A percentile compares a stretch with the other conserved stretches of the same genome.
Evolutionary conservation across 2,888 invertebrate species (phyloP).

Genomic region (Drosophila robusta): DNA sequence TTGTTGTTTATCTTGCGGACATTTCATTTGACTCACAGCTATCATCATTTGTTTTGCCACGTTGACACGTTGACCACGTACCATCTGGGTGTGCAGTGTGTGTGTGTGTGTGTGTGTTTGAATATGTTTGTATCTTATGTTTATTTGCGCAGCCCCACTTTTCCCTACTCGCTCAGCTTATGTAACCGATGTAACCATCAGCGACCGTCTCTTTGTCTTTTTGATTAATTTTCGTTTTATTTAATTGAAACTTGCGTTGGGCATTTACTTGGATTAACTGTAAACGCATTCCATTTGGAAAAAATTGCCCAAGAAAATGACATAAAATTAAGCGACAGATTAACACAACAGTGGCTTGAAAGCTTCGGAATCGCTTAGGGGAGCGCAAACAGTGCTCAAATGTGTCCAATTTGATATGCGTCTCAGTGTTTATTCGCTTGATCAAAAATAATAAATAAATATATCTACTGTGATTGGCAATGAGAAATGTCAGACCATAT

Average conservation of each 20-base stretch:
- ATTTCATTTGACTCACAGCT: conserved; percentile 73
- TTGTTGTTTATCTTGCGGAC: conserved; percentile 53
- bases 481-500: neutral
- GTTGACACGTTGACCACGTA: conserved; percentile 69
- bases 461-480: neutral
- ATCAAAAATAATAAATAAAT: neutral
- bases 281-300: conserved; percentile 52
- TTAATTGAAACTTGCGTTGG: conserved; percentile 68
- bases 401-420: neutral
- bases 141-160: conserved; percentile 58
- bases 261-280: conserved; percentile 52
- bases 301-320: conserved; percentile 9
- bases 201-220: conserved; percentile 36
- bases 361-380: neutral
- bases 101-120: conserved; percentile 5
- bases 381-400: conserved; percentile 7
- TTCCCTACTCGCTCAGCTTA: conserved; percentile 27
- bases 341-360: neutral
- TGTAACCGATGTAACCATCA: conserved; percentile 33
- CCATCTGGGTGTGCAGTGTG: conserved; percentile 17
- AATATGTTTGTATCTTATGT: conserved; percentile 42
- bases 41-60: conserved; percentile 78
- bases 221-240: conserved; percentile 71
- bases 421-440: neutral
- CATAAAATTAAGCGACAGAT: conserved; percentile 1